phyloP scores from a whole-genome alignment of 2,113 vertebrate genomes.

The Macquaria ambigua region DNA sequence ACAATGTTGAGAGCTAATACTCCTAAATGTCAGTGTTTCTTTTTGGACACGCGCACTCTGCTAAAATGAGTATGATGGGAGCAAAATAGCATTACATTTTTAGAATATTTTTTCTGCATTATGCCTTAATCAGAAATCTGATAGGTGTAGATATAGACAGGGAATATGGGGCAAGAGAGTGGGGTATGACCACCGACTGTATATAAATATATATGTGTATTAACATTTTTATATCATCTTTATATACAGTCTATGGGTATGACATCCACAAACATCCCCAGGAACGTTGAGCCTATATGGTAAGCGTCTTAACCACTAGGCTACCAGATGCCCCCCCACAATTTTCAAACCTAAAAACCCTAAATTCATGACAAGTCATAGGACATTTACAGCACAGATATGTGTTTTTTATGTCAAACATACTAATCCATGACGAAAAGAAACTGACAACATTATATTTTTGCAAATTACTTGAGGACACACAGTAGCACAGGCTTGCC shows the following conservation, averaged over 20 bases:
- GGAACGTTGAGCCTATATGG: not conserved
- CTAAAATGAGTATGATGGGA: not conserved
- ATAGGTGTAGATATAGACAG: not conserved
- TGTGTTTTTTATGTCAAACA: slow-evolving; percentile 16
- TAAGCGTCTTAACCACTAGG: not conserved
- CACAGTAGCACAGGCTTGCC: not conserved
- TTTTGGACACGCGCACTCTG: not conserved
- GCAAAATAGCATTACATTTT: not conserved
- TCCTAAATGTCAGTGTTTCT: slow-evolving; percentile 15
- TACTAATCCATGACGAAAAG: slow-evolving; percentile 5
- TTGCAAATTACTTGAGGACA: slow-evolving; percentile 17
- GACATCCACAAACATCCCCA: not conserved
- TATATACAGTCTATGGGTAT: not conserved
- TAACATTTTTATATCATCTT: not conserved
- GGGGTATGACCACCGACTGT: not conserved
- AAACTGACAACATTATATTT: slow-evolving; percentile 16
- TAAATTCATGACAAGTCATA: not conserved
- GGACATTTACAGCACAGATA: slow-evolving; percentile 16
- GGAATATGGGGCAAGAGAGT: not conserved
- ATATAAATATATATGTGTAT: not conserved
- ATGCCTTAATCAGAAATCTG: not conserved
- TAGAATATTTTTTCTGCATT: not conserved
- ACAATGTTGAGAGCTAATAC: not conserved
- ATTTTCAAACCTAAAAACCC: not conserved
- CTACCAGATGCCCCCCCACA: not conserved